Conservation (phyloP, 2,888 invertebrate species). For the Cantharis nigra region DNA sequence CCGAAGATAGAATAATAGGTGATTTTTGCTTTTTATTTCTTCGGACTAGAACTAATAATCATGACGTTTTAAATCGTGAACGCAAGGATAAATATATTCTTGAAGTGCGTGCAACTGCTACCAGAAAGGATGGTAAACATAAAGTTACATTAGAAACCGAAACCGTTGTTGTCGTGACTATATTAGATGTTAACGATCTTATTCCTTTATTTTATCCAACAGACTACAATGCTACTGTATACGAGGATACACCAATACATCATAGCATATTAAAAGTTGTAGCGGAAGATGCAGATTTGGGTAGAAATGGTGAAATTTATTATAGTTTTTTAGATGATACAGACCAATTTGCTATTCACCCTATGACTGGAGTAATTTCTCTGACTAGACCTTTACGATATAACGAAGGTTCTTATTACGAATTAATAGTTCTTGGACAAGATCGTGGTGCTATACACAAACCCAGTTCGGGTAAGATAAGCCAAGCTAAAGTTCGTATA, state of each 20-base stretch:
- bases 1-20: conserved; percentile 85
- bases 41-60: conserved; percentile 83
- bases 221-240: conserved; percentile 83
- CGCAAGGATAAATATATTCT: conserved; percentile 82
- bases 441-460: conserved; percentile 77
- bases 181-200: conserved; percentile 87
- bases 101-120: conserved; percentile 73
- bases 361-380: conserved; percentile 86
- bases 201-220: conserved; percentile 92
- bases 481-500: conserved; percentile 77
- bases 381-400: conserved; percentile 78
- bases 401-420: conserved; percentile 70
- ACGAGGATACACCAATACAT: conserved; percentile 87
- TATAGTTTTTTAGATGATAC: conserved; percentile 86
- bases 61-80: conserved; percentile 91
- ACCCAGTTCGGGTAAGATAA: conserved; percentile 62
- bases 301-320: conserved; percentile 95
- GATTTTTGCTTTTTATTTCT: conserved; percentile 94
- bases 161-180: conserved; percentile 70
- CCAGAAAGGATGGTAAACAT: conserved; percentile 62
- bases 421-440: conserved; percentile 79
- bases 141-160: conserved; percentile 71
- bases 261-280: conserved; percentile 76
- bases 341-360: conserved; percentile 90
- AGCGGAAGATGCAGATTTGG: conserved; percentile 95